Base-by-base conservation (phyloP, 2,888 invertebrate species). In the Cosmorhoe ocellata region DNA sequence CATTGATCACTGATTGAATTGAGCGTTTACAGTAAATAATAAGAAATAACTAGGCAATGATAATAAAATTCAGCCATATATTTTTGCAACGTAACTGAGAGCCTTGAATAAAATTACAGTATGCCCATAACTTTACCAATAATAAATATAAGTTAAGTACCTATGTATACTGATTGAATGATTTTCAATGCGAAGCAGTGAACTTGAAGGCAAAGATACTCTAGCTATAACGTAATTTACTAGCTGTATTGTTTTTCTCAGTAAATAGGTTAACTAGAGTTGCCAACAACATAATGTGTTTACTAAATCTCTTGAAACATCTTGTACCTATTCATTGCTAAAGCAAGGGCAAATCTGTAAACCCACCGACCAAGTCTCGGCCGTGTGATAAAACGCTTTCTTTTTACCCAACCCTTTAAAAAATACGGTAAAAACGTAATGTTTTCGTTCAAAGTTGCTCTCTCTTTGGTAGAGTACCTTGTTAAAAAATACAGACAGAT, bases 71-170 rank as follows among this genome's bases (percentile, higher is more conserved):
- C 38, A 31, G 42, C 18, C 14, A 51, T 56, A 32, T 39, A 56
- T 59, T 51, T 56, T 57, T 48, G 54, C 51, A 58, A 61, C 59
- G 52, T 59, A 64, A 46, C 49, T 47, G 43, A 59, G 45, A 62
- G 48, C 74, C 74, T 76, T 76, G 75, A 74, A 69, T 67, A 61
- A 67, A 64, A 67, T 71, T 69, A 70, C 67, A 61, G 66, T 61
- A 60, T 56, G 49, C 51, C 56, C 51, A 63, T 64, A 60, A 61
- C 45, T 47, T 42, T 46, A 65, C 66, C 58, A 67, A 67, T 67
- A 64, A 59, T 68, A 58, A 3, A 58, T n/a, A 58, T 56, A 63
- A 59, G 53, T 58, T 55, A 52, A 44, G 10, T 18, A 32, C 10
- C 53, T 55, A 37, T 52, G 24, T 30, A 49, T 40, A 51, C 43